Conservation (phyloP, 2,888 invertebrate species). For the Agrotis puta region DNA sequence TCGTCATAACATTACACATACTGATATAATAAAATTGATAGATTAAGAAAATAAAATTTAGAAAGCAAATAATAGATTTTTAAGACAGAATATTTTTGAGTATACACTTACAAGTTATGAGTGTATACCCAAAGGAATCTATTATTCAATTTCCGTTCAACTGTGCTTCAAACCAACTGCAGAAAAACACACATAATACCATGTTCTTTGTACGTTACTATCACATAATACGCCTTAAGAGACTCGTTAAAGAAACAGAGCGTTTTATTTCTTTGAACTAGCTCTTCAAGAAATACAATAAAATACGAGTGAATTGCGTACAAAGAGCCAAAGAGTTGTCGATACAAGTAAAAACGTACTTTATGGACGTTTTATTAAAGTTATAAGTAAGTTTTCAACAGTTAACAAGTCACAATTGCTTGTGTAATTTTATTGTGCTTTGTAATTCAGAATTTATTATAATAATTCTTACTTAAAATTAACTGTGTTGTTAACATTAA, state of each 20-base stretch:
- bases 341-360: constrained; percentile 15
- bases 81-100: too few species aligned
- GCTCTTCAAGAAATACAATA: constrained; percentile 46
- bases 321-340: constrained; percentile 1
- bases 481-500: background rate
- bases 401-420: background rate
- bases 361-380: background rate
- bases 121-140: background rate
- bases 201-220: constrained; percentile 33
- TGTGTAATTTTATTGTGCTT: background rate
- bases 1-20: too few species aligned
- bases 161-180: constrained; percentile 29
- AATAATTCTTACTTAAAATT: background rate
- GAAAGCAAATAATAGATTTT: too few species aligned
- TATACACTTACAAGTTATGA: too few species aligned
- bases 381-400: background rate
- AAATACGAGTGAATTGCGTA: constrained; percentile 37
- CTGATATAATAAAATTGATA: too few species aligned
- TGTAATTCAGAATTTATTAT: constrained; percentile 1
- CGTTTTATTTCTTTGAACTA: constrained; percentile 53
- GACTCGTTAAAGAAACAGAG: constrained; percentile 56
- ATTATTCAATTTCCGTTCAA: constrained; percentile 32
- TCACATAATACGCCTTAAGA: constrained; percentile 49
- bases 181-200: constrained; percentile 32
- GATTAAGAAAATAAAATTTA: too few species aligned